Percentiles rank a stretch among this genome's conserved stretches.
These are phyloP conservation scores for Muscicapa comitata DNA, from an alignment of 2,797 vertebrate genomes.

Conservation along the genomic window DNA sequence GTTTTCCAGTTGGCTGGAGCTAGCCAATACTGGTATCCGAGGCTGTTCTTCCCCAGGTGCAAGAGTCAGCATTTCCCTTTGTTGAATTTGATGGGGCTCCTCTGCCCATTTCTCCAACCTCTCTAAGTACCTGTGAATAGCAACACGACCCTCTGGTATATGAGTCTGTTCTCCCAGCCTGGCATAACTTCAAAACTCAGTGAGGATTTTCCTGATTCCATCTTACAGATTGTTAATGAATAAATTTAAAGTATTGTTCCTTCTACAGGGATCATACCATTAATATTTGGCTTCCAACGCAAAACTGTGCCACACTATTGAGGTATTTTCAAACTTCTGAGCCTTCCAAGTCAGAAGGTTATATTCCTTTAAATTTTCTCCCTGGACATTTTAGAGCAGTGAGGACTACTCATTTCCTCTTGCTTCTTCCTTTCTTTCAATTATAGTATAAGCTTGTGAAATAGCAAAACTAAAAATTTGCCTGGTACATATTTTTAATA, in stretches of 20 bases:
- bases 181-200: background rate
- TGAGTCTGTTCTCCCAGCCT: background rate
- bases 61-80: background rate
- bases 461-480: background rate
- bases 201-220: background rate
- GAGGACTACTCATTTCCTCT: background rate
- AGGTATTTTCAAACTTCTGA: background rate
- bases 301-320: background rate
- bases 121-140: background rate
- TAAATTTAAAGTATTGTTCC: background rate
- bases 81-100: background rate
- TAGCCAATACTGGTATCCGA: background rate
- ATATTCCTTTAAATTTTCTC: background rate
- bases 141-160: background rate
- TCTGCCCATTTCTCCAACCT: background rate
- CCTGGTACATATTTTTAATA: background rate
- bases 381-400: background rate
- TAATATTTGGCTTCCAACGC: background rate
- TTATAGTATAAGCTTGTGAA: background rate
- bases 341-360: background rate
- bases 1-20: background rate
- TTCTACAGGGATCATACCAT: accelerated
- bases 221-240: background rate
- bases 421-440: background rate
- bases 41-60: background rate